These are phyloP conservation scores for Xanthia togata DNA, from an alignment of 2,888 invertebrate genomes.

Conservation along the genomic window DNA sequence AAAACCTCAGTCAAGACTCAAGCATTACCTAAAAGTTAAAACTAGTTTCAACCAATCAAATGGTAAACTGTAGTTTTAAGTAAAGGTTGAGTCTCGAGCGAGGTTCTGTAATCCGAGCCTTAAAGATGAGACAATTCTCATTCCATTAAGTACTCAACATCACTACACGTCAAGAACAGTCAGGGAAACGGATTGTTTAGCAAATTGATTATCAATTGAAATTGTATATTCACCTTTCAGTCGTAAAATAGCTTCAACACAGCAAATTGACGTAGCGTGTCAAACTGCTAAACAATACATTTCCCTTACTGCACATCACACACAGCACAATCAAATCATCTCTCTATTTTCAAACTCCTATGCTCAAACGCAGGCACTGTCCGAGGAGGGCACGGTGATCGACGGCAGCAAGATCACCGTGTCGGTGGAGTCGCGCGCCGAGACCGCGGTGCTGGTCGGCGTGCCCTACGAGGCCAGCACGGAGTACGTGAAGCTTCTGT, in stretches of 20 bases:
- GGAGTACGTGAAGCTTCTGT: conserved; percentile 85
- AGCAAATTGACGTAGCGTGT: not conserved
- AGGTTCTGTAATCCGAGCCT: no score
- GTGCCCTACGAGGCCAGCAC: conserved; percentile 88
- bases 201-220: not conserved
- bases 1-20: no score
- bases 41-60: no score
- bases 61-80: no score
- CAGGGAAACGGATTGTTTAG: conserved; percentile 8
- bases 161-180: not conserved
- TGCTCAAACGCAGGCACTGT: conserved; percentile 79
- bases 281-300: not conserved
- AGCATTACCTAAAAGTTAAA: no score
- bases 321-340: not conserved
- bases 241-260: no score
- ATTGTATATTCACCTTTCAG: not conserved
- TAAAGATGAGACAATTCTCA: not conserved
- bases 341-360: not conserved
- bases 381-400: conserved; percentile 81
- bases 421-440: conserved; percentile 86
- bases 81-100: no score
- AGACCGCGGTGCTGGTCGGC: conserved; percentile 88
- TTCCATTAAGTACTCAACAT: not conserved
- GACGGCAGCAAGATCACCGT: conserved; percentile 83
- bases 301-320: not conserved